Evolutionary conservation across 37 sponge, comb jelly and placozoan genomes (phyloP).

Genomic region (Agelas oroides): DNA sequence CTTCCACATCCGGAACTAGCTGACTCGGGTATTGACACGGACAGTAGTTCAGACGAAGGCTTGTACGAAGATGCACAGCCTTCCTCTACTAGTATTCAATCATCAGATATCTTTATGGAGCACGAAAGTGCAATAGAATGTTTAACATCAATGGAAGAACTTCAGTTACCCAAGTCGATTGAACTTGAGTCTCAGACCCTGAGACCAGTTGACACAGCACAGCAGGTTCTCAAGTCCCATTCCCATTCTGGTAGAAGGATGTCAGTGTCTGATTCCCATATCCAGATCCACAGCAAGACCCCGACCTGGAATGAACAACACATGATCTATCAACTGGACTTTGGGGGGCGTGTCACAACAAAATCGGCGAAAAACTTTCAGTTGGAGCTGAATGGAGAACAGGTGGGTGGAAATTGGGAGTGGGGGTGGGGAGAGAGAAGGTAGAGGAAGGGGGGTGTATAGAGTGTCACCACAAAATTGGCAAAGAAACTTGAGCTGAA

Average conservation of each 20-base stretch:
- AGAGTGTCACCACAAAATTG: too few species aligned
- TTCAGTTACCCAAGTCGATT: conserved; percentile 26
- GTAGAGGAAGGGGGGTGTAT: conserved; percentile 26
- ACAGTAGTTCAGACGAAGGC: conserved; percentile 44
- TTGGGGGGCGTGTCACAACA: conserved; percentile 92
- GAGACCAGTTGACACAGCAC: conserved; percentile 15
- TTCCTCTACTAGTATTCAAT: neutral
- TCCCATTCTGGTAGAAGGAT: conserved; percentile 6
- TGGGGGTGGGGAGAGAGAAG: conserved; percentile 7
- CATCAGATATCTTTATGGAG: conserved; percentile 44
- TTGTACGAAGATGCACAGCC: conserved; percentile 17
- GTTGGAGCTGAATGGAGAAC: conserved; percentile 78
- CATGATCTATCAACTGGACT: conserved; percentile 96
- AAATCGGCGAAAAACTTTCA: conserved; percentile 97
- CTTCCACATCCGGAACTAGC: conserved; percentile 68
- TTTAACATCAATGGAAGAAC: conserved; percentile 66
- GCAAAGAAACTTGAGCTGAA: too few species aligned
- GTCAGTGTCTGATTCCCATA: conserved; percentile 56
- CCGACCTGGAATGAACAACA: conserved; percentile 95
- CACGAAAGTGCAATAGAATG: conserved; percentile 48
- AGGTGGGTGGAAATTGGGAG: conserved; percentile 58
- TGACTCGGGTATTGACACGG: conserved; percentile 85
- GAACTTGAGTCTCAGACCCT: conserved; percentile 43
- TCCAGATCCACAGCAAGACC: conserved; percentile 88
- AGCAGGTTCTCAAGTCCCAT: neutral